Percentiles rank a stretch among this genome's conserved stretches.
Conservation (phyloP, 2,797 vertebrate genomes). For the Rhinogobio ventralis region DNA sequence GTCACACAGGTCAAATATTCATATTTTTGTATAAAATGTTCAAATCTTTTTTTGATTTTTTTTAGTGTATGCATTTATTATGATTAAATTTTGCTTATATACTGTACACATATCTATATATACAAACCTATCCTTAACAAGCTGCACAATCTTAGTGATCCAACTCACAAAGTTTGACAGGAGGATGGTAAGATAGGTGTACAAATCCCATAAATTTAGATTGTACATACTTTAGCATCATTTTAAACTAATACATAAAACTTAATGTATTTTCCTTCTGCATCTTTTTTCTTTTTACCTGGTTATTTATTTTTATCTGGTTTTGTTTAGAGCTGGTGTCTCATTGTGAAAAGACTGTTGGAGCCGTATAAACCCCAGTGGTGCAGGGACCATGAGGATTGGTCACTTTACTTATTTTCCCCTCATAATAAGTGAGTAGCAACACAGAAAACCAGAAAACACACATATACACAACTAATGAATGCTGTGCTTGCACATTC, state of each 20-base stretch:
- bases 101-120: background rate
- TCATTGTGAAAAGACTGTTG: slow-evolving; percentile 83
- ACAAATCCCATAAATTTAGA: background rate
- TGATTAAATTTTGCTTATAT: background rate
- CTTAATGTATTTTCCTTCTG: background rate
- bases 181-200: background rate
- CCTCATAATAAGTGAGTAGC: slow-evolving; percentile 88
- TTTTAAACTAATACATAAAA: background rate
- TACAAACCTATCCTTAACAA: background rate
- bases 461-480: background rate
- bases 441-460: background rate
- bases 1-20: background rate
- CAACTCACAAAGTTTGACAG: background rate
- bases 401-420: slow-evolving; percentile 92
- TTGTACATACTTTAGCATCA: background rate
- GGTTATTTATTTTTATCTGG: background rate
- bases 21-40: no score
- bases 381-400: slow-evolving; percentile 92
- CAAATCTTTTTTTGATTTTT: background rate
- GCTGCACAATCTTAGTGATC: no score
- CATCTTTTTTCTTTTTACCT: background rate
- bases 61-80: background rate
- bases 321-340: slow-evolving; percentile 83
- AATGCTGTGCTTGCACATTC: slow-evolving; percentile 24
- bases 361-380: slow-evolving; percentile 89